Evolutionary conservation across 2,113 vertebrate species (phyloP).

Genomic region (Caracal caracal): DNA sequence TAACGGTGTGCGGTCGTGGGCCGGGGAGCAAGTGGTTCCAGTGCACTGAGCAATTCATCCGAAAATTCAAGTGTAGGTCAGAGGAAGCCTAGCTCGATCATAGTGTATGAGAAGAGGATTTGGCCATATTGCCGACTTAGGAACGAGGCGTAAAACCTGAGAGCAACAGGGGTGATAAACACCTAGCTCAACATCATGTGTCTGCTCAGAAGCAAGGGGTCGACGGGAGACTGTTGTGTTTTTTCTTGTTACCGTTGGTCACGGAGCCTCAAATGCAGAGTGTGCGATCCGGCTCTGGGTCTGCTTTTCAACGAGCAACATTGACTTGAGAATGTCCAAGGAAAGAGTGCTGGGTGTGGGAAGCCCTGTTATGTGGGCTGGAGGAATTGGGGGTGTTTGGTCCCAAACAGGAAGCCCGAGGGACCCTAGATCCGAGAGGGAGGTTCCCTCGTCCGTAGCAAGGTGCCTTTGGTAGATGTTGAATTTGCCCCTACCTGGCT

Average conservation of each 20-base stretch:
- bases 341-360: no score
- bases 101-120: not conserved
- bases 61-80: not conserved
- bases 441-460: no score
- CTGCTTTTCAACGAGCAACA: not conserved
- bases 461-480: not conserved
- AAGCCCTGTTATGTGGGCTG: not conserved
- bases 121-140: not conserved
- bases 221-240: not conserved
- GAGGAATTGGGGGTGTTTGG: not conserved
- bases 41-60: accelerated
- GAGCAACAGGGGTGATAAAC: no score
- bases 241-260: accelerated
- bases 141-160: not conserved
- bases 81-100: not conserved
- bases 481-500: not conserved
- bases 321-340: not conserved
- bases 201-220: not conserved
- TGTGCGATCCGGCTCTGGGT: not conserved
- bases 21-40: accelerated
- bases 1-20: accelerated
- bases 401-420: not conserved
- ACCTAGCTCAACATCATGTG: accelerated
- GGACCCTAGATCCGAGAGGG: not conserved
- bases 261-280: accelerated